Conservation (phyloP, 1,140 invertebrate genomes). For the Choristoneura fumiferana region DNA sequence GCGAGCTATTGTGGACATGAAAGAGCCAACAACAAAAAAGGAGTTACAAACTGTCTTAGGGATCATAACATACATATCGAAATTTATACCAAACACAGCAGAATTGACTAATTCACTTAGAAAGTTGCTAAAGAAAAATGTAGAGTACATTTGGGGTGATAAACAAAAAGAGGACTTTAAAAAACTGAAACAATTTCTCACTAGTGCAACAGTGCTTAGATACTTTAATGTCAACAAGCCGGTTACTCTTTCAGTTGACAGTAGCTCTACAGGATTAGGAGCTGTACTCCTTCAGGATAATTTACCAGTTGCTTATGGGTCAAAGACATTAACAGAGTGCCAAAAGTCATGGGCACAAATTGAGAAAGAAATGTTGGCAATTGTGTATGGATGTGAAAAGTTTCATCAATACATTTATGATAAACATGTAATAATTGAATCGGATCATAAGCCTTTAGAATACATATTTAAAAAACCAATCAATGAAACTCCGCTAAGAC, state of each 20-base stretch:
- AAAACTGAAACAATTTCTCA: conserved; percentile 14
- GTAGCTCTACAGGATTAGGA: not conserved
- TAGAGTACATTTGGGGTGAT: not conserved
- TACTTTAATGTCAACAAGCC: conserved; percentile 19
- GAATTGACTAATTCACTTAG: not conserved
- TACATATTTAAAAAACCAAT: conserved; percentile 15
- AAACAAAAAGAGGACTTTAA: not conserved
- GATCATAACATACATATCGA: not conserved
- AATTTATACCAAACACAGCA: conserved; percentile 1
- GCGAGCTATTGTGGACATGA: not conserved
- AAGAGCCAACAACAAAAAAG: not conserved
- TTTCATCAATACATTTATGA: conserved; percentile 24
- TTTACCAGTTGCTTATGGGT: conserved; percentile 5
- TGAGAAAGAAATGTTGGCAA: conserved; percentile 7
- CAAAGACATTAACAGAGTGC: not conserved
- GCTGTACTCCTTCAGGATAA: not conserved
- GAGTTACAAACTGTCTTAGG: conserved; percentile 3
- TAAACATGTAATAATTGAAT: conserved; percentile 14
- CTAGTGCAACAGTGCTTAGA: conserved; percentile 6
- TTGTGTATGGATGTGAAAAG: conserved; percentile 20
- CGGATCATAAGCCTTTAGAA: conserved; percentile 20
- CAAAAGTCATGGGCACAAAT: conserved; percentile 8
- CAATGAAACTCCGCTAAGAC: no score
- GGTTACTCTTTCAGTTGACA: conserved; percentile 7
- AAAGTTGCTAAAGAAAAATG: not conserved